Base-by-base conservation (phyloP, 2,113 vertebrate genomes). In the Cyanoramphus novaezelandiae region DNA sequence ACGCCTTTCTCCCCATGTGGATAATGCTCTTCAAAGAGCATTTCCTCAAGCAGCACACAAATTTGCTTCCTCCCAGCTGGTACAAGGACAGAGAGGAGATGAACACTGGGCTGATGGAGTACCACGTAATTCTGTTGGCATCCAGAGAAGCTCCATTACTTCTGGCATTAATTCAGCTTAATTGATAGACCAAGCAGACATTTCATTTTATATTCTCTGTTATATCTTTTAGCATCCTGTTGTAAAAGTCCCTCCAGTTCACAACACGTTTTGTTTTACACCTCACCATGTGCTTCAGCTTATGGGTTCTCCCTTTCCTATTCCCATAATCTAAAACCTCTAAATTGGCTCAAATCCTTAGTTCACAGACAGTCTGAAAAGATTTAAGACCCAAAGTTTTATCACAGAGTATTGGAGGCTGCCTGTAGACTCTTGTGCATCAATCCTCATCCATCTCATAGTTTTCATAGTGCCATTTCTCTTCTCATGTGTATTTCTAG, bases 311-410 rank as follows among this genome's bases (percentile, higher is more conserved):
- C 67, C 24, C 27, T 52, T 86, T 72, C 17, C 37, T 57, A 0
- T 39, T 68, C 10, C 14, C 28, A 19, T 39, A 33, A 13, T 39
- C 19, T 62, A 33, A 68, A 47, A 29, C 13, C 59, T 59, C 13
- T 74, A 53, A 49, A n/a, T 13, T 2, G 1, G 24, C 4, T 63
- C 31, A 27, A 70, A 24, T 6, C 31, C 9, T 7, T 0, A 0
- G 7, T 35, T 85, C 62, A 37, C 43, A 84, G 55, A 52, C 24
- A 28, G 17, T 29, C 50, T 63, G 46, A 74, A 65, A 75, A 27
- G 15, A 31, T 82, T 71, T 71, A 76, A 68, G 37, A 46, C 16
- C 21, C 31, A 44, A 9, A 5, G 50, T 82, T 82, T 59, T 71
- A n/a, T 44, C 62, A 24, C 43, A 43, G 60, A 43, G 21, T 43